phyloP scores from a whole-genome alignment of 1,140 invertebrate genomes.

The Hyphantria cunea region DNA sequence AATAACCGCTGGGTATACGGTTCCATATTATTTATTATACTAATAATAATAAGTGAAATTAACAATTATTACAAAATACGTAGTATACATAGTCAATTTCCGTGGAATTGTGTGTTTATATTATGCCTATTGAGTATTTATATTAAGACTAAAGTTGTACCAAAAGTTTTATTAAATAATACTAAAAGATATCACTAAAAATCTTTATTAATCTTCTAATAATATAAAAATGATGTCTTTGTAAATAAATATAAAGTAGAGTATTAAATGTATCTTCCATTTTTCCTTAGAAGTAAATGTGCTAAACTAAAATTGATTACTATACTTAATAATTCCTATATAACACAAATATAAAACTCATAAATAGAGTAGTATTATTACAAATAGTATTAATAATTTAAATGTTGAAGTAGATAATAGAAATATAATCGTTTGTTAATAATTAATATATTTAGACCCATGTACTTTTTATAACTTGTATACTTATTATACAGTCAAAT shows the following conservation, averaged over 20 bases:
- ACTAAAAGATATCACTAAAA: too few species aligned
- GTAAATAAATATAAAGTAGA: background rate
- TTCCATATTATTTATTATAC: too few species aligned
- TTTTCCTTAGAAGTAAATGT: background rate
- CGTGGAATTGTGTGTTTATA: conserved; percentile 8
- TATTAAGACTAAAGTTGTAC: background rate
- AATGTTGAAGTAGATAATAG: too few species aligned
- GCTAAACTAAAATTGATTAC: background rate
- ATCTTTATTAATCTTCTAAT: too few species aligned
- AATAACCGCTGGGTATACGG: too few species aligned
- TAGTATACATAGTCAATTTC: conserved; percentile 18
- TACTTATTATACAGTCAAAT: background rate
- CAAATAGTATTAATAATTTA: too few species aligned
- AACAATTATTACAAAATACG: too few species aligned
- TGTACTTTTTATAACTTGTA: background rate
- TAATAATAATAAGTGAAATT: too few species aligned
- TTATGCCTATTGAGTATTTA: background rate
- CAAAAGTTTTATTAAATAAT: background rate
- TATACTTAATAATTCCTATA: background rate
- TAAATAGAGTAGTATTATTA: too few species aligned
- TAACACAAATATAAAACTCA: background rate
- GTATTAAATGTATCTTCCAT: conserved; percentile 9
- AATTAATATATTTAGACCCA: background rate
- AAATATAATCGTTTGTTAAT: background rate
- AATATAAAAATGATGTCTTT: background rate